Conservation (phyloP, 2,888 invertebrate species). For the Acleris holmiana region DNA sequence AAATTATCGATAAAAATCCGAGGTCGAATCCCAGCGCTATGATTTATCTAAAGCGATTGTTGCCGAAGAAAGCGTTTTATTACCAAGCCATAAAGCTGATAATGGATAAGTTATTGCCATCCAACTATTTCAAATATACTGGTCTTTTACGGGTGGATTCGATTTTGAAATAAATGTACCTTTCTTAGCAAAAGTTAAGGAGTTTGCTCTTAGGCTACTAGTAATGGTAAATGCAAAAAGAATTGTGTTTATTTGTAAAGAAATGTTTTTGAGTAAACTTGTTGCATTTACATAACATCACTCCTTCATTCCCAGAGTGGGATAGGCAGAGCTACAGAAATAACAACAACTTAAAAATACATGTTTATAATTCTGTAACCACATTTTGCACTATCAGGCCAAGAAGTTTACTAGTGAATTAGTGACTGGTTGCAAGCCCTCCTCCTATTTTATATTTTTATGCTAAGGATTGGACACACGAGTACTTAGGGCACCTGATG, state of each 20-base stretch:
- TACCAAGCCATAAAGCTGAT: constrained; percentile 35
- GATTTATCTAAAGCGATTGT: constrained; percentile 35
- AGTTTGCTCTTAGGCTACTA: neutral
- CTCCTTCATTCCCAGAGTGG: too few relatives aligned
- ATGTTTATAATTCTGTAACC: too few relatives aligned
- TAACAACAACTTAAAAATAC: too few relatives aligned
- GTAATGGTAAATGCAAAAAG: neutral
- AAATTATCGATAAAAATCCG: constrained; percentile 26
- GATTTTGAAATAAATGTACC: constrained; percentile 28
- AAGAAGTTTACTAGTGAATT: too few relatives aligned
- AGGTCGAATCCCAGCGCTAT: constrained; percentile 21
- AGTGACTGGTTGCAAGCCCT: too few relatives aligned
- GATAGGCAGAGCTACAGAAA: too few relatives aligned
- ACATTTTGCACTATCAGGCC: too few relatives aligned
- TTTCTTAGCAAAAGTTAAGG: constrained; percentile 2
- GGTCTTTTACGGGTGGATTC: constrained; percentile 20
- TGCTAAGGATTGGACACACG: too few relatives aligned
- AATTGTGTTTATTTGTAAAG: neutral
- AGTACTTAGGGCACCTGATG: too few relatives aligned
- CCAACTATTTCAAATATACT: constrained; percentile 34
- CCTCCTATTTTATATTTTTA: too few relatives aligned
- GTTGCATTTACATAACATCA: too few relatives aligned
- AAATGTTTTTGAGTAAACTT: too few relatives aligned
- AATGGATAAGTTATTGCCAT: constrained; percentile 34
- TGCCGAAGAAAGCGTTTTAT: constrained; percentile 37